These are phyloP conservation scores for Irena cyanogastra DNA, from an alignment of 2,113 vertebrate species.

Conservation along the genomic window DNA sequence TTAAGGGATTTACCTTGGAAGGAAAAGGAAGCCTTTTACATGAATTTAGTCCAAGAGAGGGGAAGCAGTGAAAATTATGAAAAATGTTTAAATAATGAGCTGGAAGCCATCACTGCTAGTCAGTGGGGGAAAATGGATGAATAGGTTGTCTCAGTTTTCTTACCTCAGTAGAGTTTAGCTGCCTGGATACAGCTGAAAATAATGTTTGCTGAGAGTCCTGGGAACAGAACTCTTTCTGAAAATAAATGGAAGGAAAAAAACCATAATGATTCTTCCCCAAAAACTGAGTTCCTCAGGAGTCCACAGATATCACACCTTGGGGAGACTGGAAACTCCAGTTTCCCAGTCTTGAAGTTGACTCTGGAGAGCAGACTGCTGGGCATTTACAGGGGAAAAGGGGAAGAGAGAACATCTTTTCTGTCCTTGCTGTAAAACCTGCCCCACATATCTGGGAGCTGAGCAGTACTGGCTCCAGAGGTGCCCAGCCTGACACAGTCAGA, in stretches of 20 bases:
- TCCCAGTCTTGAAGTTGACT: not conserved
- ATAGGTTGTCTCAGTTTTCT: not conserved
- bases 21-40: not conserved
- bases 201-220: not conserved
- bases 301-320: accelerated
- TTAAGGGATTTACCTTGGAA: not conserved
- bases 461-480: not conserved
- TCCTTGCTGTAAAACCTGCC: not conserved
- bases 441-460: not conserved
- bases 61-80: not conserved
- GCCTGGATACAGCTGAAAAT: not conserved
- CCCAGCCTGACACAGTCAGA: not conserved
- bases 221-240: not conserved
- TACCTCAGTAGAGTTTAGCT: not conserved
- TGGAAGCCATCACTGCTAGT: not conserved
- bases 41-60: not conserved
- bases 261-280: not conserved
- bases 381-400: not conserved
- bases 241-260: not conserved
- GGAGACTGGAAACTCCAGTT: not conserved
- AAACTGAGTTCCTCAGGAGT: not conserved
- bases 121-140: not conserved
- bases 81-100: not conserved
- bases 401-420: not conserved
- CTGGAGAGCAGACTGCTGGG: not conserved